Evolutionary conservation across 92 coral and sea anemone species (phyloP).

Genomic region (Nematostella vectensis): DNA sequence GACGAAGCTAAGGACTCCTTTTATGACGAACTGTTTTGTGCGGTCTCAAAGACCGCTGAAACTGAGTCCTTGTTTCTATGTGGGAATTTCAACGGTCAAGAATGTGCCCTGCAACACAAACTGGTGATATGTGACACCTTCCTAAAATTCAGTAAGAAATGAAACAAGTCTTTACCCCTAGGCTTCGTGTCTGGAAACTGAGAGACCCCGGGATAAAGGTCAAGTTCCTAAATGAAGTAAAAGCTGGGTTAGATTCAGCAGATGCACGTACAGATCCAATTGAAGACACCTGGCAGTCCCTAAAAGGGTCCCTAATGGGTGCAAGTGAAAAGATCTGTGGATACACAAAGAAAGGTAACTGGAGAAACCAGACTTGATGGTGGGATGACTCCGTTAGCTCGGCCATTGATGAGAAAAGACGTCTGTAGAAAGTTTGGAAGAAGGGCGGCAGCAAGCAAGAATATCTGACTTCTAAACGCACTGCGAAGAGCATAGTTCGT

Average conservation of each 20-base stretch:
- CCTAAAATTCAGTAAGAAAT: no score
- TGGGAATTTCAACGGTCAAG: no score
- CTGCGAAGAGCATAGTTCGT: conserved; percentile 8
- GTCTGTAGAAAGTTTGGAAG: conserved; percentile 18
- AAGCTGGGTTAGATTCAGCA: conserved; percentile 4
- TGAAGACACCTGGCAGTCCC: conserved; percentile 14
- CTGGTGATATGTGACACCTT: no score
- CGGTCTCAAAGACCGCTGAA: no score
- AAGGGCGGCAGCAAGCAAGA: conserved; percentile 16
- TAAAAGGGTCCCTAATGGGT: conserved; percentile 4
- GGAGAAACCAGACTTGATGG: conserved; percentile 33
- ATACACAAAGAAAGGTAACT: conserved; percentile 12
- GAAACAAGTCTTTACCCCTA: no score
- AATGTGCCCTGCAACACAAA: no score
- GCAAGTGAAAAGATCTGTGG: conserved; percentile 16
- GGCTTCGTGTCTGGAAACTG: no score
- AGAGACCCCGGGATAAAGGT: no score
- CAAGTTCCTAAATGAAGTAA: conserved; percentile 3
- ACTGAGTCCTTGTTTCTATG: no score
- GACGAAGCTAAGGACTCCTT: no score
- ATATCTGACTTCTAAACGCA: conserved; percentile 11
- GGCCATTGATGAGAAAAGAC: conserved; percentile 12
- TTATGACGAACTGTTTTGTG: no score
- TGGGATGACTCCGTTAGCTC: conserved; percentile 21
- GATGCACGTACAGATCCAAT: conserved; percentile 8